A percentile compares a stretch with the other conserved stretches of the same genome.
Conservation (phyloP, 2,113 vertebrate species). For the Papio anubis region DNA sequence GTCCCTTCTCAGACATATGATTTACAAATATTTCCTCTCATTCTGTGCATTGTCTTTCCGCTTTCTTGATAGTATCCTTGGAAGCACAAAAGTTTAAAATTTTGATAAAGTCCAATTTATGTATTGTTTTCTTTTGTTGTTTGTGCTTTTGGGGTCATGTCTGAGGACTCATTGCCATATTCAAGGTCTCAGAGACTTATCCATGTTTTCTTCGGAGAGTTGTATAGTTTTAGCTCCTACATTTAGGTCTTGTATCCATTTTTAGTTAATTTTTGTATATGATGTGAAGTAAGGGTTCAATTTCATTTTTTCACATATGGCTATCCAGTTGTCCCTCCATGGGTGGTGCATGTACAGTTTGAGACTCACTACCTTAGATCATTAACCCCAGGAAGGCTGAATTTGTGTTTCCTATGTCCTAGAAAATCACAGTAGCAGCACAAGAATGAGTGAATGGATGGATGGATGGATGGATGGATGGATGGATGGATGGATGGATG, state of each 20-base stretch:
- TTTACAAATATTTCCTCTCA: neutral
- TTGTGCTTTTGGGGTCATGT: neutral
- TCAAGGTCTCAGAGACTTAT: neutral
- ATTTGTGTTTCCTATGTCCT: neutral
- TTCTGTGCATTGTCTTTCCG: neutral
- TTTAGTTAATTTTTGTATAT: slow-evolving; percentile 8
- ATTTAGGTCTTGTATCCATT: neutral
- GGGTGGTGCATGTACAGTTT: neutral
- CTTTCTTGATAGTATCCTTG: neutral
- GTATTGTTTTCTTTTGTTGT: neutral
- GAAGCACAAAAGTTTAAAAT: neutral
- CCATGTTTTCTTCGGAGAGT: neutral
- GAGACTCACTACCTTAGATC: neutral
- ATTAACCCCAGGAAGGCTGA: neutral
- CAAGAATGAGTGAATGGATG: neutral
- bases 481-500: neutral
- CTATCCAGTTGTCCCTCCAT: neutral
- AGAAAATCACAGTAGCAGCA: neutral
- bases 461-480: neutral
- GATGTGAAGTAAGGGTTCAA: neutral
- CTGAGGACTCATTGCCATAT: neutral
- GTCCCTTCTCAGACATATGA: neutral
- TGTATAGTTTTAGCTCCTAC: slow-evolving; percentile 6
- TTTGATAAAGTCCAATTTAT: neutral
- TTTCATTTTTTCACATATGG: neutral